These are phyloP conservation scores for Capricornis sumatraensis DNA, from an alignment of 2,113 vertebrate genomes.

Conservation along the genomic window DNA sequence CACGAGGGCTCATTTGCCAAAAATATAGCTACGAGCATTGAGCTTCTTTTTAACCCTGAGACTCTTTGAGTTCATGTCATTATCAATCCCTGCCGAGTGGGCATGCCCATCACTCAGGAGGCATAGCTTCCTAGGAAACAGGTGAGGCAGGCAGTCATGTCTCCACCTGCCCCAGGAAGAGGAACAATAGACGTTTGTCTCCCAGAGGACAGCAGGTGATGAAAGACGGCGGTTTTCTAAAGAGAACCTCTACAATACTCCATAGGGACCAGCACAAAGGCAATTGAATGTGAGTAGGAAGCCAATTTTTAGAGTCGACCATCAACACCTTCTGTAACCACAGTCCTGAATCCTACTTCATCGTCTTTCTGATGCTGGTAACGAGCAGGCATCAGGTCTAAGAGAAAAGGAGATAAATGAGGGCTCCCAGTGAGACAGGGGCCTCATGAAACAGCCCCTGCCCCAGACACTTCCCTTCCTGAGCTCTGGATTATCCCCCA, in stretches of 20 bases:
- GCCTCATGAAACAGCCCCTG: constrained; percentile 17
- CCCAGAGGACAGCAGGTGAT: neutral
- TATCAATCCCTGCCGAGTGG: neutral
- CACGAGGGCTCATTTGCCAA: neutral
- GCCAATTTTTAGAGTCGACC: constrained; percentile 33
- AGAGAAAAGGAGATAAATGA: constrained; percentile 43
- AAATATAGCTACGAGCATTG: neutral
- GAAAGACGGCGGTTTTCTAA: constrained; percentile 24
- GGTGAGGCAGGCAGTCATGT: neutral
- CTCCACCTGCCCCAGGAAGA: neutral
- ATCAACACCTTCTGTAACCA: constrained; percentile 45
- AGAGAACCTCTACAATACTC: neutral
- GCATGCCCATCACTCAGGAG: neutral
- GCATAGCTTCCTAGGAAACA: neutral
- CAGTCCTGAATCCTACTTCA: constrained; percentile 14
- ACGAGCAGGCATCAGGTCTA: neutral
- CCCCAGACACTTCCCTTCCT: neutral
- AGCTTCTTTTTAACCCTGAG: neutral
- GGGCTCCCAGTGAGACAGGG: neutral
- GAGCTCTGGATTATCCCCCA: neutral
- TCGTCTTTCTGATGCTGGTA: constrained; percentile 2
- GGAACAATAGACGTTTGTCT: neutral
- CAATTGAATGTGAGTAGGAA: neutral
- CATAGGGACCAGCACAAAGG: constrained; percentile 46
- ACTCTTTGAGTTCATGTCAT: neutral